These are phyloP conservation scores for Tetrapedia diversipes DNA, from an alignment of 2,888 invertebrate species.

Conservation along the genomic window DNA sequence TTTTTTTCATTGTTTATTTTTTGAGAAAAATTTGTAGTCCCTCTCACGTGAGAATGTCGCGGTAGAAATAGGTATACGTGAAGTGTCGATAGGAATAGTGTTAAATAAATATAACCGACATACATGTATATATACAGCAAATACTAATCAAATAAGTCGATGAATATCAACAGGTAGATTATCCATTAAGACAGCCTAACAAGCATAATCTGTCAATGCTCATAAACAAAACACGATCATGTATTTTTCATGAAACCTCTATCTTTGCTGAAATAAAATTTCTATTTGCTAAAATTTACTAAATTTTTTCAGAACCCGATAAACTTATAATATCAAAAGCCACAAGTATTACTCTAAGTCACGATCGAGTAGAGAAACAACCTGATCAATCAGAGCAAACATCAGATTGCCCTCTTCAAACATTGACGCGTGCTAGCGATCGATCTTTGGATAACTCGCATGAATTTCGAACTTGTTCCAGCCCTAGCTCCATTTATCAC, in stretches of 20 bases:
- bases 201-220: background rate
- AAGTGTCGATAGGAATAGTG: no score
- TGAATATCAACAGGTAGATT: background rate
- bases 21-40: no score
- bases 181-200: background rate
- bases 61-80: no score
- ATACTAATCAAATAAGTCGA: background rate
- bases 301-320: no score
- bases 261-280: no score
- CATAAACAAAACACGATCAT: background rate
- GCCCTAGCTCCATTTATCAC: conserved; percentile 5
- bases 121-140: background rate
- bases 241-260: no score
- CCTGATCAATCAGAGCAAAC: background rate
- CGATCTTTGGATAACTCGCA: conserved; percentile 3
- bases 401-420: background rate
- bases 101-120: no score
- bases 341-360: background rate
- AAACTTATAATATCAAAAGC: no score
- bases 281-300: no score
- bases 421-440: background rate
- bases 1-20: no score
- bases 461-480: conserved; percentile 1
- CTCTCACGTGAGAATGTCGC: no score
- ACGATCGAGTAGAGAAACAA: background rate